Base-by-base conservation (phyloP, 2,797 vertebrate genomes). In the Chelmon rostratus region DNA sequence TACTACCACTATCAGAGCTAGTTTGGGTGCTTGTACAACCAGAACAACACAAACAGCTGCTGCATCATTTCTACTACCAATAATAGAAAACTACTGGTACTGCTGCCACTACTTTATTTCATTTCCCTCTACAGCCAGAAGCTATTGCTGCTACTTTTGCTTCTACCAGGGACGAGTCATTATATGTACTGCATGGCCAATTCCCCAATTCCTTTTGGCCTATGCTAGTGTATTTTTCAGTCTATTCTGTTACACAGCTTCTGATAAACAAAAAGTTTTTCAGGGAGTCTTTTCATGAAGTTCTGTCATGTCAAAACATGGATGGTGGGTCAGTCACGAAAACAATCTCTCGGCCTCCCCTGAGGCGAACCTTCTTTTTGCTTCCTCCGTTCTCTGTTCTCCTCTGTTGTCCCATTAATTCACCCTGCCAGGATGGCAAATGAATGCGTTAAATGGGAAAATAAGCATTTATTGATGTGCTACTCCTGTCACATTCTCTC, bases 401-500 rank as follows among this genome's bases (percentile, higher is more conserved):
- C 33, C 19, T 81, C 57, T 68, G 47, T 81, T 72, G 28, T 88
- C 31, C 58, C 50, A 33, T 79, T 77, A 81, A 82, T 66, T 76
- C 31, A 78, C 8, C 70, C 44, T 37, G 67, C 52, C 75, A 86
- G 61, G 53, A 63, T n/a, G 37, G 53, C 8, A 73, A 76, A 82
- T 71, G 1, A 81, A 76, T 58, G 66, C 21, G 3, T 67, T 67
- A 81, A 79, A 75, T 31, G 4, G 73, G 31, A 79, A 83, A 88
- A 79, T 64, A 76, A 86, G 38, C 13, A 0, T 68, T 76, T 61
- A 79, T 56, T 83, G 66, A 76, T 76, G 64, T 79, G 73, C 38
- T 59, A 44, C 65, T 76, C 18, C 50, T 33, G 53, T 19, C 12
- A 6, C 23, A 23, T 56, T 79, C 56, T 79, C 74, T 76, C 19